Conservation (phyloP, 2,888 invertebrate species). For the Chrysolina oricalcia region DNA sequence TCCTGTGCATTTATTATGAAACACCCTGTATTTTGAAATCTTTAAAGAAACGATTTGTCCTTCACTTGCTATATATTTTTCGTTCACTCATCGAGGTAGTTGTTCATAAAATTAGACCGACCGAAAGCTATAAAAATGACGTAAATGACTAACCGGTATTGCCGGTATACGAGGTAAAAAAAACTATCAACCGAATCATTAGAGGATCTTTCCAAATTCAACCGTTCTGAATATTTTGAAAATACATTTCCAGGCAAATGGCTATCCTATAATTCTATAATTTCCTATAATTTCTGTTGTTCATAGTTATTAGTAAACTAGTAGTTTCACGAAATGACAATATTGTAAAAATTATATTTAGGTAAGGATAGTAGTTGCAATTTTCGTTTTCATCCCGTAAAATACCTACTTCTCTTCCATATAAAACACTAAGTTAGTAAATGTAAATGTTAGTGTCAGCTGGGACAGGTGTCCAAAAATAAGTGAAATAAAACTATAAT, state of each 20-base stretch:
- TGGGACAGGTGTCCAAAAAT: slow-evolving; percentile 70
- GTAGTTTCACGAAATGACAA: slow-evolving; percentile 21
- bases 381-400: background rate
- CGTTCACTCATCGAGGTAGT: background rate
- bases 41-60: too few relatives aligned
- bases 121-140: background rate
- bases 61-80: too few relatives aligned
- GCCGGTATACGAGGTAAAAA: slow-evolving; percentile 22
- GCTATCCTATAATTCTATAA: background rate
- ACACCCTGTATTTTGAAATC: too few relatives aligned
- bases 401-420: background rate
- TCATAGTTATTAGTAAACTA: background rate
- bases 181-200: background rate
- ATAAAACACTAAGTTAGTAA: slow-evolving; percentile 5
- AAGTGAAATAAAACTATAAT: slow-evolving; percentile 13
- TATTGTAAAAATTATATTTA: slow-evolving; percentile 19
- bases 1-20: too few relatives aligned
- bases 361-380: background rate
- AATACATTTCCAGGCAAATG: background rate
- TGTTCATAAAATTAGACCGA: background rate
- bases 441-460: slow-evolving; percentile 69
- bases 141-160: slow-evolving; percentile 27
- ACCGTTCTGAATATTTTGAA: background rate
- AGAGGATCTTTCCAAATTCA: background rate
- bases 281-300: background rate